Evolutionary conservation across 2,113 vertebrate species (phyloP).

Genomic region (Mus spicilegus): DNA sequence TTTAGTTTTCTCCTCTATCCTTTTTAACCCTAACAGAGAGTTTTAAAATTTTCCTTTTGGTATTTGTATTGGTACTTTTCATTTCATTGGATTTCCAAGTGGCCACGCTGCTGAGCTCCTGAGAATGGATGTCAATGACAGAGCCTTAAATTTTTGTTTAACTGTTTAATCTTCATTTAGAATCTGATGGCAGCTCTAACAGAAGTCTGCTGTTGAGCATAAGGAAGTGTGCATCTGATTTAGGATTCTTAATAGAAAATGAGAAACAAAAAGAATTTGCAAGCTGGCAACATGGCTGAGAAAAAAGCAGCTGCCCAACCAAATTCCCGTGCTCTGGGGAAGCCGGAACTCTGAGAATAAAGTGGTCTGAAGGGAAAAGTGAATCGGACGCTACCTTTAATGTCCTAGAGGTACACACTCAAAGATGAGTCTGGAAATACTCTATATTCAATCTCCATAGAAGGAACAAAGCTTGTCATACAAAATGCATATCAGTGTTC

Average conservation of each 20-base stretch:
- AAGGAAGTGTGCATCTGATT: slow-evolving; percentile 1
- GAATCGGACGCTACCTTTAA: background rate
- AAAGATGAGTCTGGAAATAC: background rate
- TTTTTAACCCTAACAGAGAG: background rate
- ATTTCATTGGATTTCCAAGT: background rate
- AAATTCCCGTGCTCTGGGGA: background rate
- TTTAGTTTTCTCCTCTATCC: background rate
- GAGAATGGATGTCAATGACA: background rate
- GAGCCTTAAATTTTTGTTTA: slow-evolving; percentile 28
- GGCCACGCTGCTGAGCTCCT: background rate
- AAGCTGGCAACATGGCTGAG: background rate
- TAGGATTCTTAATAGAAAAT: slow-evolving; percentile 58
- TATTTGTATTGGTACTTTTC: background rate
- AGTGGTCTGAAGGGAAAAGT: background rate
- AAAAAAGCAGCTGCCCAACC: background rate
- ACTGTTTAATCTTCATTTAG: slow-evolving; percentile 36
- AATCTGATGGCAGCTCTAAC: background rate
- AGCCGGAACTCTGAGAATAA: background rate
- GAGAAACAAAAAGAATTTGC: slow-evolving; percentile 14
- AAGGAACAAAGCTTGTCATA: background rate
- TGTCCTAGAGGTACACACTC: background rate
- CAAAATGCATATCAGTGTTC: background rate
- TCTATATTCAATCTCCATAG: background rate
- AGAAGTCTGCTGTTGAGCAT: background rate
- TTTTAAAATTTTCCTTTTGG: slow-evolving; percentile 55